A percentile compares a stretch with the other conserved stretches of the same genome.
These are phyloP conservation scores for Piaya cayana DNA, from an alignment of 2,113 vertebrate genomes.

Conservation along the genomic window DNA sequence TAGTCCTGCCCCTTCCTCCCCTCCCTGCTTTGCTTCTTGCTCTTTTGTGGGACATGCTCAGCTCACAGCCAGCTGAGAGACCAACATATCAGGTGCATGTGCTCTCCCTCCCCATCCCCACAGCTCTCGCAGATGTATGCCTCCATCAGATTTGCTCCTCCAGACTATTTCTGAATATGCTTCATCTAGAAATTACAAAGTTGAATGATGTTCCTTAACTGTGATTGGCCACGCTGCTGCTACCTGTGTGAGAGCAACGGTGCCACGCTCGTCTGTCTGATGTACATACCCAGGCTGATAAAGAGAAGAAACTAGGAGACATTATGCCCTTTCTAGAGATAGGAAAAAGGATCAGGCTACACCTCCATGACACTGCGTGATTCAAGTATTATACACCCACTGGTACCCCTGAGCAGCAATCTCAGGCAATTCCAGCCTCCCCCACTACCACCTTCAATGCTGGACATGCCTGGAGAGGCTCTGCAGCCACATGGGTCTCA, in stretches of 20 bases:
- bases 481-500: not conserved
- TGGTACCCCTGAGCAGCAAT: accelerated
- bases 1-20: not conserved
- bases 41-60: not conserved
- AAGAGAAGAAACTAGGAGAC: not conserved
- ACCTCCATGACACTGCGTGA: not conserved
- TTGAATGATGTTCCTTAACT: not conserved
- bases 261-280: accelerated
- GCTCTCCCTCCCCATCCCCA: accelerated
- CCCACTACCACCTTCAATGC: not conserved
- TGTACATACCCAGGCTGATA: not conserved
- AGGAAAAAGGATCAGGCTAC: not conserved
- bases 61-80: not conserved
- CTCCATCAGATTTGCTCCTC: not conserved
- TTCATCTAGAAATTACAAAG: not conserved
- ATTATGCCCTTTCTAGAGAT: not conserved
- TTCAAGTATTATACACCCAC: not conserved
- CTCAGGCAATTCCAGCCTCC: not conserved
- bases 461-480: not conserved
- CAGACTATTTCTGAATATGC: not conserved
- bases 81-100: not conserved
- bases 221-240: not conserved
- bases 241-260: accelerated
- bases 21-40: not conserved
- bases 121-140: not conserved